phyloP scores from a whole-genome alignment of 2,113 vertebrate species.

The Pontoporia blainvillei region DNA sequence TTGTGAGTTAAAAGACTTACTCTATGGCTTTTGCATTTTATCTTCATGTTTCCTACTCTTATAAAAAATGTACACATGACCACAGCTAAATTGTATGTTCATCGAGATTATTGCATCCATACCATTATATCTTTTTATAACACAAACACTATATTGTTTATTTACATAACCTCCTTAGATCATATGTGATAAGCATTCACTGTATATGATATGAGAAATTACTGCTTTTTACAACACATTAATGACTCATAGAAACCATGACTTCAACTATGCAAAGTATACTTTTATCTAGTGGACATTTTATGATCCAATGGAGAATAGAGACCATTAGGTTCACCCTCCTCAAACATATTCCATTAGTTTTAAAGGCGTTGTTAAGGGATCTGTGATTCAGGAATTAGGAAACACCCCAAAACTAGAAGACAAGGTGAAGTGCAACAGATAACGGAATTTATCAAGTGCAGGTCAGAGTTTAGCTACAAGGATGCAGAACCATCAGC shows the following conservation, averaged over 20 bases:
- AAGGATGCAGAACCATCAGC: neutral
- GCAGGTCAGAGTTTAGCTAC: neutral
- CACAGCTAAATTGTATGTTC: neutral
- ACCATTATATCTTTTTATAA: neutral
- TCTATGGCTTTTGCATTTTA: slow-evolving; percentile 51
- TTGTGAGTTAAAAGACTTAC: neutral
- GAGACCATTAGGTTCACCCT: neutral
- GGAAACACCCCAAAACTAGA: neutral
- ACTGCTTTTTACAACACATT: neutral
- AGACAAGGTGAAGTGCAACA: neutral
- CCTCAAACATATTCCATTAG: neutral
- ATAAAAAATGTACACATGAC: neutral
- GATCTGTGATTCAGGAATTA: neutral
- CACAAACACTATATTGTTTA: neutral
- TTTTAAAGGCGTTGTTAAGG: neutral
- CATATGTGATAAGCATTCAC: neutral
- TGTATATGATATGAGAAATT: neutral
- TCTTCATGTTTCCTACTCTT: slow-evolving; percentile 10
- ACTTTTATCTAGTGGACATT: neutral
- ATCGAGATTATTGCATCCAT: neutral
- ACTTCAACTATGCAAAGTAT: neutral
- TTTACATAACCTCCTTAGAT: neutral
- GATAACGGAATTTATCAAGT: neutral
- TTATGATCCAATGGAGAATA: neutral
- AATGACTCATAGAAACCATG: neutral